Evolutionary conservation across 2,797 vertebrate species (phyloP).

Genomic region (Spizella passerina): DNA sequence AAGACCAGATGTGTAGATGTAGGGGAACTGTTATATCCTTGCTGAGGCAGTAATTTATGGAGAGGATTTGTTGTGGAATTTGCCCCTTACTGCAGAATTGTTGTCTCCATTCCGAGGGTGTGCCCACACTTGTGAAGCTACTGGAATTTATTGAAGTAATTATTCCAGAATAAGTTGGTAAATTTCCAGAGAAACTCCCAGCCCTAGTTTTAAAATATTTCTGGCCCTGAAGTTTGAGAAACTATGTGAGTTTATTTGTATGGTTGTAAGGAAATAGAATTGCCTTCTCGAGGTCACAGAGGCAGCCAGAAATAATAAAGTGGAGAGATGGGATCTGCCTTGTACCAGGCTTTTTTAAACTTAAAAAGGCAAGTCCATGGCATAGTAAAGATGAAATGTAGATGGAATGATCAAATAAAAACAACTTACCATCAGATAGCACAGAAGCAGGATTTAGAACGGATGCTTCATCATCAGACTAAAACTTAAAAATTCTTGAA

Average conservation of each 20-base stretch:
- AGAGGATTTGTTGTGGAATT: constrained; percentile 21
- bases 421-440: neutral
- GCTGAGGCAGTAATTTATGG: neutral
- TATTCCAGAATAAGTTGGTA: constrained; percentile 14
- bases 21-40: neutral
- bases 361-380: neutral
- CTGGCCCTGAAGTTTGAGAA: neutral
- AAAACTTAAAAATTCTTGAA: neutral
- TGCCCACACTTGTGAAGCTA: neutral
- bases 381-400: neutral
- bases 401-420: neutral
- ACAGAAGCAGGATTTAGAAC: neutral
- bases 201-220: neutral
- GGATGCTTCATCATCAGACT: neutral
- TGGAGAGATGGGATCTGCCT: neutral
- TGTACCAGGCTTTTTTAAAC: neutral
- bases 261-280: neutral
- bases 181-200: constrained; percentile 9
- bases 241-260: neutral
- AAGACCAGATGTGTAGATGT: neutral
- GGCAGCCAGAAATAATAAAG: neutral
- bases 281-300: constrained; percentile 1
- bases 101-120: neutral
- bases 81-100: neutral
- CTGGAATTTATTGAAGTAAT: constrained; percentile 41